These are phyloP conservation scores for Sciaenops ocellatus DNA, from an alignment of 2,797 vertebrate species.

Conservation along the genomic window DNA sequence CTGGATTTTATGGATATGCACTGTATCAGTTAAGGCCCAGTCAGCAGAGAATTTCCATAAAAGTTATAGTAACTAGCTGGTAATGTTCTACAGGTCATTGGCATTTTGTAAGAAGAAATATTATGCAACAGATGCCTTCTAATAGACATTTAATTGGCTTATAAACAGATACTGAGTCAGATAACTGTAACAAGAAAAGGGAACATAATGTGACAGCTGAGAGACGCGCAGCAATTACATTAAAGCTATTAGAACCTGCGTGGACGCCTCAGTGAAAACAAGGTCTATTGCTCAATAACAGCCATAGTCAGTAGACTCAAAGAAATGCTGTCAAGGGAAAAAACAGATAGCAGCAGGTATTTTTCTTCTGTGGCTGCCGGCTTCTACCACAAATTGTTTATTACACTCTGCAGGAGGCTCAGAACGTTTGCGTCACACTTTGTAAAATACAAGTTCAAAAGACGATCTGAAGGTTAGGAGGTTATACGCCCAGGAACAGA, in stretches of 20 bases:
- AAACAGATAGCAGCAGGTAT: slow-evolving; percentile 20
- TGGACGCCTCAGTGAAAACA: slow-evolving; percentile 44
- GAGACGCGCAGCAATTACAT: slow-evolving; percentile 37
- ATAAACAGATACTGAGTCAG: slow-evolving; percentile 49
- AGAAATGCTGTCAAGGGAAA: slow-evolving; percentile 1
- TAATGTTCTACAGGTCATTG: neutral
- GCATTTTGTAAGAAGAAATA: slow-evolving; percentile 9
- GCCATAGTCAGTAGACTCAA: neutral
- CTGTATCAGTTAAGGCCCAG: neutral
- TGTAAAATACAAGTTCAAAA: slow-evolving; percentile 22
- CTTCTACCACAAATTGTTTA: slow-evolving; percentile 36
- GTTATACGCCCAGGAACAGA: slow-evolving; percentile 5
- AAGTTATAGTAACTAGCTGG: neutral
- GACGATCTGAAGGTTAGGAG: slow-evolving; percentile 15
- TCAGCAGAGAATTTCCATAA: neutral
- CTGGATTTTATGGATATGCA: too few relatives aligned
- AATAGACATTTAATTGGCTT: slow-evolving; percentile 42
- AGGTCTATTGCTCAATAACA: slow-evolving; percentile 58
- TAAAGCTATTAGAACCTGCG: slow-evolving; percentile 49
- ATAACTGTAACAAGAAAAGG: slow-evolving; percentile 46
- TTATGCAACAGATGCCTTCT: slow-evolving; percentile 16
- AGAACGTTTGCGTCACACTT: slow-evolving; percentile 20
- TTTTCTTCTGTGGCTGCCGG: slow-evolving; percentile 5
- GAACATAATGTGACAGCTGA: slow-evolving; percentile 49
- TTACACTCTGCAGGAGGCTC: slow-evolving; percentile 16